Percentiles rank a stretch among this genome's conserved stretches.
Evolutionary conservation across 2,888 invertebrate genomes (phyloP).

Genomic region (Oligia fasciuncula): DNA sequence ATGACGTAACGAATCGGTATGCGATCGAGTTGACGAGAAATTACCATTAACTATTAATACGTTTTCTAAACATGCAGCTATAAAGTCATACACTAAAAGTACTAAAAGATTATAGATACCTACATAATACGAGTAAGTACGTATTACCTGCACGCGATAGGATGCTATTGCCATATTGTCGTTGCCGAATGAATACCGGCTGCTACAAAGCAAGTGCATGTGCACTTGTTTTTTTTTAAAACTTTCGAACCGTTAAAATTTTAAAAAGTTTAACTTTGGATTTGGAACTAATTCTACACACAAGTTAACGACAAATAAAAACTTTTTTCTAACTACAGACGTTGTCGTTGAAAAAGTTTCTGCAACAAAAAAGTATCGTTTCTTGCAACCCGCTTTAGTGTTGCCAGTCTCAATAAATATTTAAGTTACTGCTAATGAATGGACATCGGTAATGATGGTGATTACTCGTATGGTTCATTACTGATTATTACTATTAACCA

Average conservation of each 20-base stretch:
- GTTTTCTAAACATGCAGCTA: constrained; percentile 44
- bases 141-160: constrained; percentile 48
- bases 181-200: constrained; percentile 34
- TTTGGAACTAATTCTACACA: constrained; percentile 2
- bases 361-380: constrained; percentile 18
- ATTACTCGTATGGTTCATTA: constrained; percentile 16
- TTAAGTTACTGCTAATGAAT: constrained; percentile 30
- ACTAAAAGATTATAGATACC: constrained; percentile 24
- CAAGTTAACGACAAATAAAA: constrained; percentile 15
- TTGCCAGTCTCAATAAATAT: constrained; percentile 33
- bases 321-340: constrained; percentile 13
- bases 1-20: constrained; percentile 86
- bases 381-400: constrained; percentile 15
- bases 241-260: background rate
- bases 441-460: constrained; percentile 24
- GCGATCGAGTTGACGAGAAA: constrained; percentile 81
- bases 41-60: constrained; percentile 70
- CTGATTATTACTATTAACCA: constrained; percentile 37
- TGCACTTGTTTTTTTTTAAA: constrained; percentile 23
- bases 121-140: constrained; percentile 22
- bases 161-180: constrained; percentile 48
- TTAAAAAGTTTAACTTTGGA: background rate
- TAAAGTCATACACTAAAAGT: constrained; percentile 29
- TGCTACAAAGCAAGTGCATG: constrained; percentile 19
- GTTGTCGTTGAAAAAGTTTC: constrained; percentile 30